phyloP scores from a whole-genome alignment of 2,797 vertebrate genomes.

The Corythornis leucogaster region DNA sequence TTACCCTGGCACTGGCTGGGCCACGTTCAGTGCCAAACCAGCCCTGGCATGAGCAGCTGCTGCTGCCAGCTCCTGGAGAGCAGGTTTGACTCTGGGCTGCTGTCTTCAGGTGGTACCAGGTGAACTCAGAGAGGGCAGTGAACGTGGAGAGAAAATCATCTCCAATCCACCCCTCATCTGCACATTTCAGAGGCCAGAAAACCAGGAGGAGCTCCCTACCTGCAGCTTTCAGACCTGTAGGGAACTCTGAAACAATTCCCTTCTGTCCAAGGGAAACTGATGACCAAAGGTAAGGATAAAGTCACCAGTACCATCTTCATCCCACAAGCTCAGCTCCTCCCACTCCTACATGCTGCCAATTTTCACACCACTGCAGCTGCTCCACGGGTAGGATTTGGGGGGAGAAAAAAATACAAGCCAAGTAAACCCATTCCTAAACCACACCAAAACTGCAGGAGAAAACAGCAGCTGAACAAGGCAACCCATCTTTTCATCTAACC shows the following conservation, averaged over 20 bases:
- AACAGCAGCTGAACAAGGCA: not conserved
- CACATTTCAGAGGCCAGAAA: not conserved
- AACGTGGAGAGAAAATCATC: not conserved
- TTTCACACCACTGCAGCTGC: not conserved
- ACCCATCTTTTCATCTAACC: not conserved
- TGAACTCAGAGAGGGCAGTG: not conserved
- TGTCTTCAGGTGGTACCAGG: not conserved
- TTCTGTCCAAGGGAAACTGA: not conserved
- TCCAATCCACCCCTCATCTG: not conserved
- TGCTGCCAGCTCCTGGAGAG: not conserved
- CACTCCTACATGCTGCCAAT: not conserved
- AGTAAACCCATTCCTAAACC: not conserved
- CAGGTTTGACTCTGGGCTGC: not conserved
- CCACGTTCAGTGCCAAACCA: not conserved
- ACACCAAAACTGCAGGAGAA: not conserved
- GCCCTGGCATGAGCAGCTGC: not conserved
- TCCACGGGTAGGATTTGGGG: not conserved
- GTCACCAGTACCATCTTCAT: not conserved
- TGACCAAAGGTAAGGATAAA: not conserved
- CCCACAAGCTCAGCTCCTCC: not conserved
- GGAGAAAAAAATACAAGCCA: fast-evolving
- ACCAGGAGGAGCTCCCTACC: not conserved
- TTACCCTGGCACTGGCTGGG: slow-evolving; percentile 10
- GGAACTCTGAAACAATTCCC: not conserved
- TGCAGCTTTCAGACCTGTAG: fast-evolving